Conservation (phyloP, 2,797 vertebrate genomes). For the Neosilurus mollespiculum region DNA sequence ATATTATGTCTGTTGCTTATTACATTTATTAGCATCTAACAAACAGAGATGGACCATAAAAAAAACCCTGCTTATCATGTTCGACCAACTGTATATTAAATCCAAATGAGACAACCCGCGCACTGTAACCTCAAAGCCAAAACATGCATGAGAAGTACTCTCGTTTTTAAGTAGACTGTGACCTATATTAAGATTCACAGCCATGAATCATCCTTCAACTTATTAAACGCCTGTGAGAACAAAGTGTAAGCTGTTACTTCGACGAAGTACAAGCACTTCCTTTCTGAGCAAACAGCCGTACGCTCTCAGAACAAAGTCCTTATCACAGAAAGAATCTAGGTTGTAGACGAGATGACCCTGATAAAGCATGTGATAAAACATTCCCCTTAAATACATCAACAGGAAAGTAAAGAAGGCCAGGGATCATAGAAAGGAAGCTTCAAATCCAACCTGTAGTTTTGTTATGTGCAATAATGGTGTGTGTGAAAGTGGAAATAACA, state of each 20-base stretch:
- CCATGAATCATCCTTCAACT: not conserved
- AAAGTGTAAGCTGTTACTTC: not conserved
- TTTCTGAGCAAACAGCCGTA: not conserved
- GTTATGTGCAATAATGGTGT: not conserved
- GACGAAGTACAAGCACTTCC: not conserved
- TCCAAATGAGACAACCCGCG: not conserved
- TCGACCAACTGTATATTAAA: not conserved
- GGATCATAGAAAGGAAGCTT: not conserved
- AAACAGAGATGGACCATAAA: not conserved
- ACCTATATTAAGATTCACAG: not conserved
- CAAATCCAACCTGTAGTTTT: not conserved
- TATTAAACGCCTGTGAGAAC: not conserved
- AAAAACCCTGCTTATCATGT: not conserved
- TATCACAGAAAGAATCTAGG: constrained; percentile 1
- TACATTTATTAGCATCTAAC: not conserved
- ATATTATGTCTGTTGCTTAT: not conserved
- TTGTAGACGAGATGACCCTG: not conserved
- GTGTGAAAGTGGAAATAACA: not conserved
- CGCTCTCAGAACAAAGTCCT: not conserved
- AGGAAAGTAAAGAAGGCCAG: not conserved
- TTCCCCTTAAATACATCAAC: not conserved
- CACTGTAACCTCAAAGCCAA: not conserved
- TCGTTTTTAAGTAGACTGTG: not conserved
- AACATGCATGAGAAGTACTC: not conserved
- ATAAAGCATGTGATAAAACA: not conserved